Evolutionary conservation across 2,797 vertebrate genomes (phyloP), one percentile per base, ranked within the genome.

Genomic region (Microctenopoma stevenorrisi): DNA sequence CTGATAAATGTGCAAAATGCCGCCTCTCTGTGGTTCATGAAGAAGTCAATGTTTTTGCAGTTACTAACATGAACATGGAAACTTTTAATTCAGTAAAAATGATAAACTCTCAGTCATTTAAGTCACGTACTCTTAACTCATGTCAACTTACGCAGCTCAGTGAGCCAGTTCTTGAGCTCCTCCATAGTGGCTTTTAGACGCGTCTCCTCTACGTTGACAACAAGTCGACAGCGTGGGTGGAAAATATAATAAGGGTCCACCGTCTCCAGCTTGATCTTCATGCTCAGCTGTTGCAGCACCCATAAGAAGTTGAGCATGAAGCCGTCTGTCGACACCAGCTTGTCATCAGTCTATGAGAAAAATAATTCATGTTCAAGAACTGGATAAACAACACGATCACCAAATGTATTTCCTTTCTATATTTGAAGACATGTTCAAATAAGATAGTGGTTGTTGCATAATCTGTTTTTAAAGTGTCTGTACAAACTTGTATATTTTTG

Each of bases 281-380:
- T 98, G 85, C 98, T 99, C 49, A 99, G 94, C 76, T 99, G 98
- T 91, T 99, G 98, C 50, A 99, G 95, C 65, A 98, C 98, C 96
- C 96, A 98, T 62, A 99, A 89, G 88, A 99, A 98, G 91, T 99
- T 99, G 75, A 99, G 95, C 98, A 99, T 99, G 85, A 98, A 99
- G 78, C 98, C 98, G 1, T 99, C 98, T 8, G 98, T 98, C 3
- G 97, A 98, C 57, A 99, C 98, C 87, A 99, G 91, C 61, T 98
- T 96, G 82, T 99, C 98, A 4, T 99, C 98, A 2, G 98, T 96
- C 98, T 99, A 88, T 13, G 64, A 70, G 28, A 75, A 48, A 64
- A 49, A 46, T 18, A 58, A 48, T 25, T 5, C 2, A 38, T 53
- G 4, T 42, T 43, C 11, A 63, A 54, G 62, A 22, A 12, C 16